A percentile compares a stretch with the other conserved stretches of the same genome.
These are phyloP conservation scores for Hypomesus transpacificus DNA, from an alignment of 2,113 vertebrate species.

Conservation along the genomic window DNA sequence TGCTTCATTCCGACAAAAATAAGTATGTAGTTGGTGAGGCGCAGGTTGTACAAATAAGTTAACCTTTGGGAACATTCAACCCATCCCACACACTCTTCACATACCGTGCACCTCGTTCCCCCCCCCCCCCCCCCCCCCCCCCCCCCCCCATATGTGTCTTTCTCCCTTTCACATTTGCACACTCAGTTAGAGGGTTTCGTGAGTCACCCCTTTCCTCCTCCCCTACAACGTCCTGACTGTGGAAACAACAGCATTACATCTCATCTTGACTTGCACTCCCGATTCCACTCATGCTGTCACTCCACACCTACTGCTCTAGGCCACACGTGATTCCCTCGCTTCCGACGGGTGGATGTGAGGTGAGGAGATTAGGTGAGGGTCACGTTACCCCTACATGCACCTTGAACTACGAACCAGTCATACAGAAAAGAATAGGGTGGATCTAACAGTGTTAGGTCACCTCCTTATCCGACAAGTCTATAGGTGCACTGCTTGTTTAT, in stretches of 20 bases:
- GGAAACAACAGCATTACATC: conserved; percentile 39
- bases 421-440: too few relatives aligned
- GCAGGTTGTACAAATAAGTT: background rate
- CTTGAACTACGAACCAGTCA: too few relatives aligned
- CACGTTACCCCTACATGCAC: too few relatives aligned
- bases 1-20: background rate
- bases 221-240: background rate
- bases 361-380: too few relatives aligned
- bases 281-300: too few relatives aligned
- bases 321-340: too few relatives aligned
- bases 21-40: background rate
- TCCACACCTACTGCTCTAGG: too few relatives aligned
- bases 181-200: background rate
- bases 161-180: background rate
- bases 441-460: too few relatives aligned
- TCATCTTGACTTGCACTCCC: too few relatives aligned
- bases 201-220: conserved; percentile 46
- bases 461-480: too few relatives aligned
- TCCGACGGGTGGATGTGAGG: too few relatives aligned
- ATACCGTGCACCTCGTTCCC: background rate
- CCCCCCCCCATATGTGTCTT: background rate
- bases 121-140: background rate
- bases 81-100: conserved; percentile 17
- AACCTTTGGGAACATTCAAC: conserved; percentile 15
- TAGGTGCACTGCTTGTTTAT: too few relatives aligned